Percentiles rank a stretch among this genome's conserved stretches.
Conservation (phyloP, 2,113 vertebrate genomes). For the Tapirus terrestris region DNA sequence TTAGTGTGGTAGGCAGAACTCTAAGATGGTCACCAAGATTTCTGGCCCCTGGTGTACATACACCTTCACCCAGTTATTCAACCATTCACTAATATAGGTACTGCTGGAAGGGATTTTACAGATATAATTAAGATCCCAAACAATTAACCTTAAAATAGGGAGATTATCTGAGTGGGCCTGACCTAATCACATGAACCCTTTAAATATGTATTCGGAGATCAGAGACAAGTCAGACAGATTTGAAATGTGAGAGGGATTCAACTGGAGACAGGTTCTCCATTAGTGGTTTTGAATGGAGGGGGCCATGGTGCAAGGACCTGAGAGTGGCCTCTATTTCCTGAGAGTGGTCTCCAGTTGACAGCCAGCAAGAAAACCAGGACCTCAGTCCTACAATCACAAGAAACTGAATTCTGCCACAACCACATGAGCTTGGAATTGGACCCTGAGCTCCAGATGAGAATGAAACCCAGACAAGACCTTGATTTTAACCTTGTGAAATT, state of each 20-base stretch:
- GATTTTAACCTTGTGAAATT: neutral
- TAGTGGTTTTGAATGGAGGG: neutral
- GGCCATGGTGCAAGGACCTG: neutral
- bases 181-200: neutral
- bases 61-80: neutral
- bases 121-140: slow-evolving; percentile 12
- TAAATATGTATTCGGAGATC: neutral
- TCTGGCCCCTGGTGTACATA: neutral
- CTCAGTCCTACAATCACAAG: neutral
- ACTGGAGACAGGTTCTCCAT: neutral
- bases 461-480: neutral
- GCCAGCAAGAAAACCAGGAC: neutral
- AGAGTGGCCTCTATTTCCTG: neutral
- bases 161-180: neutral
- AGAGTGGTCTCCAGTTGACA: neutral
- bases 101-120: neutral
- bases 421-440: neutral
- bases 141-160: neutral
- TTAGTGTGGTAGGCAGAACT: neutral
- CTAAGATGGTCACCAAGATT: neutral
- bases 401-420: neutral
- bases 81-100: neutral
- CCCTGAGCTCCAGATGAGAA: neutral
- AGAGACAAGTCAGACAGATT: neutral
- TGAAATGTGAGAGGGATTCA: neutral